Percentiles rank a stretch among this genome's conserved stretches.
phyloP scores from a whole-genome alignment of 2,797 vertebrate genomes.

The Alcedo quadribrachys region DNA sequence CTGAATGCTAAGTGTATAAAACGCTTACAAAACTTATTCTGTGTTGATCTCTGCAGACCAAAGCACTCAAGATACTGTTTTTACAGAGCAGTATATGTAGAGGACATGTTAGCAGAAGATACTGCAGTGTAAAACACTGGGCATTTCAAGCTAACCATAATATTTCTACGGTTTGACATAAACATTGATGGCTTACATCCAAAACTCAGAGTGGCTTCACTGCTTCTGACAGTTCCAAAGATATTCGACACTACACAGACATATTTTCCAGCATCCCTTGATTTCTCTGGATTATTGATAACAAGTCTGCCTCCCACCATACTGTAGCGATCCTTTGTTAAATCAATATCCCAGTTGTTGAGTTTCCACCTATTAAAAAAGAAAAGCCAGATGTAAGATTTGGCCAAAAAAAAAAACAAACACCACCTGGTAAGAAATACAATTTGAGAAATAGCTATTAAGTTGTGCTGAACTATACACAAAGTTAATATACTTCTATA shows the following conservation, averaged over 20 bases:
- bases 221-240: conserved; percentile 89
- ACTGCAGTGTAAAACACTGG: not conserved
- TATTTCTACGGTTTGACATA: not conserved
- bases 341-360: conserved; percentile 84
- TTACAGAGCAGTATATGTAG: not conserved
- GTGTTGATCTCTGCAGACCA: not conserved
- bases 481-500: not conserved
- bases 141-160: not conserved
- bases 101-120: not conserved
- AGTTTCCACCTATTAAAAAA: conserved; percentile 86
- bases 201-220: conserved; percentile 88
- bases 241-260: conserved; percentile 88
- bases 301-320: conserved; percentile 90
- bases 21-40: not conserved
- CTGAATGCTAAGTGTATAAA: not conserved
- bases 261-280: conserved; percentile 87
- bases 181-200: conserved; percentile 87
- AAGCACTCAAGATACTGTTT: not conserved
- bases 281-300: conserved; percentile 88
- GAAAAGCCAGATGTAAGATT: conserved; percentile 21
- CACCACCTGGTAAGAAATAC: not conserved
- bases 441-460: not conserved
- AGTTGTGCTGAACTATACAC: not conserved
- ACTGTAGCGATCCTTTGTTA: conserved; percentile 84
- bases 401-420: not conserved